These are phyloP conservation scores for Chelonia mydas DNA, from an alignment of 2,797 vertebrate species.

Conservation along the genomic window DNA sequence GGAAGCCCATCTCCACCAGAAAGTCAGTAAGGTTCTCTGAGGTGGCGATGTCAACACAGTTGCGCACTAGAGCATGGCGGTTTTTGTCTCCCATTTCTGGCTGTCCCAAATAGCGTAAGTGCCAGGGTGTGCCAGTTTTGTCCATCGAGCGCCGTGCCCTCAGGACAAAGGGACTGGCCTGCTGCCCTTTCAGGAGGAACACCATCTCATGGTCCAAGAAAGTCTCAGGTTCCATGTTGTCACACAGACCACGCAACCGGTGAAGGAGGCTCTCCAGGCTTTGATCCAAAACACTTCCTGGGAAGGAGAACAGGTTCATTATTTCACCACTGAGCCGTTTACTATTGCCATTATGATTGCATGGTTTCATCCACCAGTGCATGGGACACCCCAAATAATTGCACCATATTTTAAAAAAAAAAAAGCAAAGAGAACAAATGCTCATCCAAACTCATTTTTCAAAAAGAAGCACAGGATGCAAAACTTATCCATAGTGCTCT, in stretches of 20 bases:
- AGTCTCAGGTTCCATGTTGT: conserved; percentile 96
- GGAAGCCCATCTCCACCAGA: conserved; percentile 97
- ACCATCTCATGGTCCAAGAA: conserved; percentile 97
- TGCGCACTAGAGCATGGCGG: conserved; percentile 92
- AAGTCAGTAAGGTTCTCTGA: conserved; percentile 96
- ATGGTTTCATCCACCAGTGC: neutral
- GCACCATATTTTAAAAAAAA: neutral
- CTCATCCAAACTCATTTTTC: neutral
- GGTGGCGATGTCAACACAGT: conserved; percentile 95
- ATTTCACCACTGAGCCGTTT: neutral
- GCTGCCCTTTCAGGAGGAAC: conserved; percentile 96
- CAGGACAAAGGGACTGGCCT: conserved; percentile 96
- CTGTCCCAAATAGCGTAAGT: conserved; percentile 95
- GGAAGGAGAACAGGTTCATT: neutral
- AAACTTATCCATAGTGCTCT: neutral
- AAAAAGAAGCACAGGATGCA: neutral
- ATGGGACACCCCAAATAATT: neutral
- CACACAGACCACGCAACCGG: conserved; percentile 94
- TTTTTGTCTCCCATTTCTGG: conserved; percentile 97
- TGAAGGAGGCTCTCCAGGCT: conserved; percentile 94
- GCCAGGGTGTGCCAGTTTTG: conserved; percentile 90
- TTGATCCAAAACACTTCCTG: conserved; percentile 95
- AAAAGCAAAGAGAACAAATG: neutral
- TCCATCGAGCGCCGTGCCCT: conserved; percentile 92
- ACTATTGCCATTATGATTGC: neutral